phyloP scores from a whole-genome alignment of 2,797 vertebrate genomes.

The Pseudochaenichthys georgianus region DNA sequence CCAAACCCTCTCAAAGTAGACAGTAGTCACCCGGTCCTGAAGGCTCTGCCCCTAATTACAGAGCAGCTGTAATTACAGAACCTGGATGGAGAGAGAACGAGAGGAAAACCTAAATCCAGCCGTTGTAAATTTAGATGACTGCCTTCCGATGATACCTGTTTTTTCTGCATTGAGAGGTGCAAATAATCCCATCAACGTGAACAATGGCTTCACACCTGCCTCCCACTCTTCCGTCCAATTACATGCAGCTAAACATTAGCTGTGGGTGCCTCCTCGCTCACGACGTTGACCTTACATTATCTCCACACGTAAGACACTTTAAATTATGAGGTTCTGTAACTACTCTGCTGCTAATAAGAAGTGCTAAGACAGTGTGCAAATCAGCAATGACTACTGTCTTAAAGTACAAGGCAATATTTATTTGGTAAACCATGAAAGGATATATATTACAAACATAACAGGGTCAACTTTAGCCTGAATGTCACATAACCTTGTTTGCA shows the following conservation, averaged over 20 bases:
- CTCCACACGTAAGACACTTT: constrained; percentile 39
- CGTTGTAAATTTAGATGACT: constrained; percentile 82
- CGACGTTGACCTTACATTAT: constrained; percentile 61
- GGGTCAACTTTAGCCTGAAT: neutral
- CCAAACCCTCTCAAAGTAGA: constrained; percentile 78
- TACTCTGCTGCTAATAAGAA: constrained; percentile 35
- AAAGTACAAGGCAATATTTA: neutral
- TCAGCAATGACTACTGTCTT: constrained; percentile 6
- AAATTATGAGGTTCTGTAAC: constrained; percentile 63
- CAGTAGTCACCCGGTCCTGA: constrained; percentile 84
- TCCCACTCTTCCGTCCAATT: constrained; percentile 78
- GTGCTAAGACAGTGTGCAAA: constrained; percentile 2
- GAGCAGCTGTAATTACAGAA: constrained; percentile 87
- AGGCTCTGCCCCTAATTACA: constrained; percentile 87
- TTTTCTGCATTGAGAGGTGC: constrained; percentile 82
- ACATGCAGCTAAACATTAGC: constrained; percentile 77
- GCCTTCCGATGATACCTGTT: constrained; percentile 85
- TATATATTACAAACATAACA: neutral
- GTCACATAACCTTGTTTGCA: neutral
- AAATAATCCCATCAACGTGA: constrained; percentile 89
- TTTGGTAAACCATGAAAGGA: neutral
- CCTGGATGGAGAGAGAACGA: constrained; percentile 71
- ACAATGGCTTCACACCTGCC: constrained; percentile 87
- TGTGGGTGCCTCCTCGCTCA: constrained; percentile 31
- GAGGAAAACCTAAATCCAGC: constrained; percentile 80